Evolutionary conservation across 2,888 invertebrate species (phyloP), one percentile per base, ranked within the genome.

Genomic region (Xylota sylvarum): DNA sequence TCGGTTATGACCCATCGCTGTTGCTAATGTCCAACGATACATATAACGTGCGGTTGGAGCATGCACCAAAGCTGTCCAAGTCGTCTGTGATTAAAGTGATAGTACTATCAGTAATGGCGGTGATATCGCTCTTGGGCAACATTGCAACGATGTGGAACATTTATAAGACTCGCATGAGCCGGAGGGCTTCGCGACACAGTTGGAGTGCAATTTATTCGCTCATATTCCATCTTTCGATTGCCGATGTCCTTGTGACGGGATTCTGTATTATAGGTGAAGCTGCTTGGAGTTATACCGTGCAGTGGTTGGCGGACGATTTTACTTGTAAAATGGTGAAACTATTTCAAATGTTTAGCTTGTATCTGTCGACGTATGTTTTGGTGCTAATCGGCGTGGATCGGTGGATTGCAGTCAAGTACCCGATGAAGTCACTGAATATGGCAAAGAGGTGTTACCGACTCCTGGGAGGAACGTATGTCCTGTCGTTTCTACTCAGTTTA

Each of bases 241-340:
- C 97, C 1, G 97, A 97, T 92, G 93, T 97, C 14, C 92, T 97
- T 30, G 97, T 97, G 5, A 96, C 97, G 0, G 93, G 96, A 58
- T 97, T 96, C 92, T 97, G 97, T 90, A 95, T 97, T 86, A 95
- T 95, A 4, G 96, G 96, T 0, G 97, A 97, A 89, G 96, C 96
- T 0, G 94, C 95, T 0, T 97, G 97, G 97, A 95, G 94, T 50
- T 96, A 95, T 72, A 95, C 96, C 0, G 96, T 97, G 0, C 95
- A 96, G 85, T 97, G 97, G 97, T 93, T 95, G 58, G 97, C 96
- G 12, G 97, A 96, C 2, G 96, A 96, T 90, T 91, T 94, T 9
- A 94, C 94, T 52, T 97, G 97, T 92, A 97, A 97, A 93, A 88
- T 96, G 70, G 95, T 97, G 89, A 97, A 97, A 91, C 96, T 95